phyloP scores from a whole-genome alignment of 2,113 vertebrate species.

The Caranx ignobilis region DNA sequence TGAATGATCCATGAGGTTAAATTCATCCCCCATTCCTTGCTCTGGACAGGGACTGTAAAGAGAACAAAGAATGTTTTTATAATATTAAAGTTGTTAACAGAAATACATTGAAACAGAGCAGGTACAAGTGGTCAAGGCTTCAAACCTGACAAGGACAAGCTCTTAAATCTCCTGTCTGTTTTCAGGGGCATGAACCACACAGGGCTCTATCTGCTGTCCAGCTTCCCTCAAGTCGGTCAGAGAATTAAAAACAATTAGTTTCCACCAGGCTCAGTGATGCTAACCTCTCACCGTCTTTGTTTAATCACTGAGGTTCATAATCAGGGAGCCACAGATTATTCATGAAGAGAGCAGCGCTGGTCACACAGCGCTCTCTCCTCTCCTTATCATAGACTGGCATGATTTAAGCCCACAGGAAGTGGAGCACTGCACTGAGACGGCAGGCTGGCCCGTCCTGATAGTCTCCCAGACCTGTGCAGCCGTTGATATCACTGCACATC shows the following conservation, averaged over 20 bases:
- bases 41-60: conserved; percentile 93
- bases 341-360: conserved; percentile 27
- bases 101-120: neutral
- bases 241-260: conserved; percentile 11
- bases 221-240: neutral
- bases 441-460: conserved; percentile 79
- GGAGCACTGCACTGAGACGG: conserved; percentile 59
- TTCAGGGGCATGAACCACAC: conserved; percentile 10
- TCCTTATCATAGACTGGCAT: conserved; percentile 74
- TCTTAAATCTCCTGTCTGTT: conserved; percentile 26
- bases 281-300: conserved; percentile 10
- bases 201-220: neutral
- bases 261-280: neutral
- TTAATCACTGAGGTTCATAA: conserved; percentile 59
- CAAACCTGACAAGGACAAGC: conserved; percentile 12
- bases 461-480: conserved; percentile 59
- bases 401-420: conserved; percentile 82
- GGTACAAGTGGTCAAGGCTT: conserved; percentile 11
- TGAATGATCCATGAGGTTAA: conserved; percentile 99
- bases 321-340: conserved; percentile 46
- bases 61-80: conserved; percentile 44
- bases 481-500: conserved; percentile 79
- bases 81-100: neutral
- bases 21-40: conserved; percentile 98
- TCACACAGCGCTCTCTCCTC: conserved; percentile 46